Evolutionary conservation across 2,888 invertebrate genomes (phyloP).

Genomic region (Sarcophaga variegata): DNA sequence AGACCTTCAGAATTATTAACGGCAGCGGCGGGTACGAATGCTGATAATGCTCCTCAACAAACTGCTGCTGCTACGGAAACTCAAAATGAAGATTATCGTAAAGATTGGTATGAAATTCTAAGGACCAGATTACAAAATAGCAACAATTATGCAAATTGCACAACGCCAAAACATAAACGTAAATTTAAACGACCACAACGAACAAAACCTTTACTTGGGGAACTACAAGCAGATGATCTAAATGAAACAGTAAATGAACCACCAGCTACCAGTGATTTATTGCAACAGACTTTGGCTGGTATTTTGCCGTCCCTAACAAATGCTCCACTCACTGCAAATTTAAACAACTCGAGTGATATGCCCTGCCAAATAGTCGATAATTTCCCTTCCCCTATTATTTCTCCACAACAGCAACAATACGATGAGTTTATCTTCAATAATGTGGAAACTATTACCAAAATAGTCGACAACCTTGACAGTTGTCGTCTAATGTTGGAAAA

Average conservation of each 20-base stretch:
- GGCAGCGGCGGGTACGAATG: neutral
- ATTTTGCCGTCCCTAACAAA: conserved; percentile 25
- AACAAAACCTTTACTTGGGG: neutral
- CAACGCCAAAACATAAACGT: conserved; percentile 8
- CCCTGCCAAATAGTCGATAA: neutral
- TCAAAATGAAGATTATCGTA: conserved; percentile 63
- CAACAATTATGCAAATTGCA: conserved; percentile 41
- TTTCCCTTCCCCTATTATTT: neutral
- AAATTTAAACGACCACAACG: conserved; percentile 6
- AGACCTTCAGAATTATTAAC: too few relatives aligned
- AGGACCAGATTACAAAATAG: conserved; percentile 47
- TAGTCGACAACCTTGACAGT: conserved; percentile 60
- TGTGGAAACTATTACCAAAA: conserved; percentile 51
- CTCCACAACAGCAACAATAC: conserved; percentile 53
- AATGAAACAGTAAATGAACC: neutral
- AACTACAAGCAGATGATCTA: neutral
- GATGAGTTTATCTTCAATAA: conserved; percentile 67
- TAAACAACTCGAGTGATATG: neutral
- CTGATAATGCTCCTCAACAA: neutral
- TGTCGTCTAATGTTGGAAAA: conserved; percentile 56
- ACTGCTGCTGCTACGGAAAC: neutral
- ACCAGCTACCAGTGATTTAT: neutral
- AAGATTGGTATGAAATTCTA: conserved; percentile 71
- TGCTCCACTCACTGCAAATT: conserved; percentile 4
- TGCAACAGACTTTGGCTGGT: conserved; percentile 41